These are phyloP conservation scores for Glaucomys volans DNA, from an alignment of 2,113 vertebrate species.

Conservation along the genomic window DNA sequence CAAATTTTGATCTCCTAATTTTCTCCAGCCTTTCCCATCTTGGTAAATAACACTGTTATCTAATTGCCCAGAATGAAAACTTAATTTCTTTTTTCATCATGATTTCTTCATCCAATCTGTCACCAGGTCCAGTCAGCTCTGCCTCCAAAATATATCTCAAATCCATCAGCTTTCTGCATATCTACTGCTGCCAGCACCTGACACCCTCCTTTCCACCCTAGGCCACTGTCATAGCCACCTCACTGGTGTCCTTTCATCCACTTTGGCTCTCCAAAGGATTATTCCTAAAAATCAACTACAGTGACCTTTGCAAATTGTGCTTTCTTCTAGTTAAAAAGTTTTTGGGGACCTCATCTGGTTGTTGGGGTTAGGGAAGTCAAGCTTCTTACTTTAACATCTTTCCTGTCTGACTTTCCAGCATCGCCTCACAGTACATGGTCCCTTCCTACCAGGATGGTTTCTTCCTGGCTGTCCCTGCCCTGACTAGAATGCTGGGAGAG, in stretches of 20 bases:
- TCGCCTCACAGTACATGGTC: not conserved
- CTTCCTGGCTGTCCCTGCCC: not conserved
- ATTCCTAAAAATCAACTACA: not conserved
- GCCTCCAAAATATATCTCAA: not conserved
- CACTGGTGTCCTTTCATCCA: not conserved
- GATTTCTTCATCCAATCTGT: not conserved
- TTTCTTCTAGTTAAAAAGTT: not conserved
- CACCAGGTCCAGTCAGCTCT: not conserved
- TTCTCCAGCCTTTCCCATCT: not conserved
- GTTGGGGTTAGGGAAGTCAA: not conserved
- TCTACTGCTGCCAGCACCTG: not conserved
- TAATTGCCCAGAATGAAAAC: not conserved
- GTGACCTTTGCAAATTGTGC: not conserved
- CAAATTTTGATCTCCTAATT: not conserved
- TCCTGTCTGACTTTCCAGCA: not conserved
- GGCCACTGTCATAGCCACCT: not conserved
- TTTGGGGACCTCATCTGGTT: not conserved
- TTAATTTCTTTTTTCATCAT: not conserved
- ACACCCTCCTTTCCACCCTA: too few relatives aligned
- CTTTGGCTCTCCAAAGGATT: not conserved
- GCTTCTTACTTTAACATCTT: fast-evolving
- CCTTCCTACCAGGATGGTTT: not conserved
- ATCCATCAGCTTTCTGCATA: not conserved
- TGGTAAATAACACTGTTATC: not conserved
- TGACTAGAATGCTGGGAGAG: not conserved